These are phyloP conservation scores for Andinoacara biseriatus DNA, from an alignment of 2,113 vertebrate species.

Conservation along the genomic window DNA sequence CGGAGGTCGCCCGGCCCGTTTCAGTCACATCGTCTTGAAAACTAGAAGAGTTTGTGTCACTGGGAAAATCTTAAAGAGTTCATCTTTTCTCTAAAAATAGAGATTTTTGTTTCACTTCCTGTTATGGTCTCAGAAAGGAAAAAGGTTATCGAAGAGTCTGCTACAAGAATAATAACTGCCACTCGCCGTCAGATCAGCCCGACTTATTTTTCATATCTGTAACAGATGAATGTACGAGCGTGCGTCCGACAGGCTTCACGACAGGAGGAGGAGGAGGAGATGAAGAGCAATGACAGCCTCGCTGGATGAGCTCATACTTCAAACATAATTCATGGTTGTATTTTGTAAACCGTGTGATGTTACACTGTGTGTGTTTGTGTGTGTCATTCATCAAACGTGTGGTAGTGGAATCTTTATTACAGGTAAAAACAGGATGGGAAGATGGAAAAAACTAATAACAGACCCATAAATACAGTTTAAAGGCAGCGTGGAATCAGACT, in stretches of 20 bases:
- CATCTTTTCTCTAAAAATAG: no score
- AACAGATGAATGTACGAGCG: not conserved
- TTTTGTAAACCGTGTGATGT: not conserved
- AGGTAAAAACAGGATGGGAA: conserved; percentile 17
- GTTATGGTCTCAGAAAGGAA: not conserved
- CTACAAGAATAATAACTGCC: not conserved
- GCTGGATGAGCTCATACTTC: conserved; percentile 13
- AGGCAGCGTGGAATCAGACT: not conserved
- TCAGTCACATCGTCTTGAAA: no score
- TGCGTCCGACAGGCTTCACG: not conserved
- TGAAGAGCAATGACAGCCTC: not conserved
- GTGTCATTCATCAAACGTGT: conserved; percentile 45
- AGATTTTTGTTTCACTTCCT: not conserved
- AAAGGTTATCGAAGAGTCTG: not conserved
- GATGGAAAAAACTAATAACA: not conserved
- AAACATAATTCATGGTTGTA: not conserved
- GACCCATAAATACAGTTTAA: not conserved
- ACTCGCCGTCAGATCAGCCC: not conserved
- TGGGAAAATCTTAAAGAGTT: not conserved
- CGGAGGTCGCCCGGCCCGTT: no score
- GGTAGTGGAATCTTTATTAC: conserved; percentile 39
- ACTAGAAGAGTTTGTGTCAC: no score
- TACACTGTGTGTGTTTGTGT: fast-evolving
- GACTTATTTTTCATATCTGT: not conserved
- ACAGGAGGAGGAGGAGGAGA: not conserved